Conservation (phyloP, 1,140 invertebrate species). For the Oreohelix idahoensis region DNA sequence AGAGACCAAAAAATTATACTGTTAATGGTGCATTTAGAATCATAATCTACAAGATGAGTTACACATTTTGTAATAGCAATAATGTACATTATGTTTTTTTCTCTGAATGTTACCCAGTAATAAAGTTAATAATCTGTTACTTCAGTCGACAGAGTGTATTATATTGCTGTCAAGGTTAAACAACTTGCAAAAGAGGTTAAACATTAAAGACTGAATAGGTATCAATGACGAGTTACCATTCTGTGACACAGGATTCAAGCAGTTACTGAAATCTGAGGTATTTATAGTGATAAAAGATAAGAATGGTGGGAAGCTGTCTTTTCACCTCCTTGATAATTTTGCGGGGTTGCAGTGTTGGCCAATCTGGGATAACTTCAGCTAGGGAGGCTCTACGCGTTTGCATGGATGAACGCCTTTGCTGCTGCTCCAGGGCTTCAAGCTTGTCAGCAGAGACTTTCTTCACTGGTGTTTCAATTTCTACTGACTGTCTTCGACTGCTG, state of each 20-base stretch:
- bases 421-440: constrained; percentile 65
- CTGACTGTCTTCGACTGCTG: constrained; percentile 60
- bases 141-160: neutral
- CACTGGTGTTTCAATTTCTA: constrained; percentile 62
- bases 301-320: neutral
- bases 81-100: no score
- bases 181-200: neutral
- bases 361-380: constrained; percentile 95
- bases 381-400: constrained; percentile 86
- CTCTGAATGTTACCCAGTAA: no score
- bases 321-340: constrained; percentile 73
- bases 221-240: neutral
- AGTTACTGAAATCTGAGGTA: neutral
- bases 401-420: constrained; percentile 72
- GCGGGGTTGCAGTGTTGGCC: constrained; percentile 87
- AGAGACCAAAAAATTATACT: no score
- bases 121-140: neutral
- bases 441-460: constrained; percentile 63
- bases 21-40: no score
- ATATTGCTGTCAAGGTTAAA: neutral
- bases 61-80: no score
- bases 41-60: no score
- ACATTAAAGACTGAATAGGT: neutral
- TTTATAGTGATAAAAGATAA: neutral
- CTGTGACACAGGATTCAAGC: constrained; percentile 5